phyloP scores from a whole-genome alignment of 2,113 vertebrate species.

The Macquaria ambigua region DNA sequence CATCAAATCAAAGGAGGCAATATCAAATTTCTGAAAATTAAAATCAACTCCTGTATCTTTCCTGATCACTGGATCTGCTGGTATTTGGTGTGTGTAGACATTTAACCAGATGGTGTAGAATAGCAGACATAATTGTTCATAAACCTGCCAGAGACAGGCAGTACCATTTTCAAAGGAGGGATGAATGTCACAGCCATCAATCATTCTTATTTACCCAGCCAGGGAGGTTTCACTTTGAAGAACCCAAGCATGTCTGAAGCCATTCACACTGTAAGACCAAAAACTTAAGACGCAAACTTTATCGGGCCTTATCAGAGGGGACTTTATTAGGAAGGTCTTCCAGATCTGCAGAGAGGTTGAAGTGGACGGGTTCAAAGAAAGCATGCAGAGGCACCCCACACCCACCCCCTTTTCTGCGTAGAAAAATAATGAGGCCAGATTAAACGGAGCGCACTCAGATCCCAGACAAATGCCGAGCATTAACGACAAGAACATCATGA shows the following conservation, averaged over 20 bases:
- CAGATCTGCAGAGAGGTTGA: slow-evolving; percentile 27
- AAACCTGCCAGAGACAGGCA: slow-evolving; percentile 8
- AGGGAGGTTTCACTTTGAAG: not conserved
- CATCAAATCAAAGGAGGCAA: not conserved
- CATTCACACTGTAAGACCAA: not conserved
- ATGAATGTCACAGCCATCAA: slow-evolving; percentile 11
- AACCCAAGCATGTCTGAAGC: not conserved
- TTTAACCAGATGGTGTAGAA: slow-evolving; percentile 4
- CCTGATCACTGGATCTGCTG: not conserved
- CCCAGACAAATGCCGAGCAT: not conserved
- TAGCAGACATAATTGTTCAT: slow-evolving; percentile 1
- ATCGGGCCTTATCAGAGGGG: slow-evolving; percentile 42
- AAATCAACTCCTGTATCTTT: not conserved
- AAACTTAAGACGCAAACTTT: slow-evolving; percentile 21
- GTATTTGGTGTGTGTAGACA: not conserved
- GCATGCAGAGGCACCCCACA: slow-evolving; percentile 19
- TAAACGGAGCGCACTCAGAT: slow-evolving; percentile 26
- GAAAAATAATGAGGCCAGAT: slow-evolving; percentile 63
- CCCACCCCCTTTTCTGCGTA: slow-evolving; percentile 26
- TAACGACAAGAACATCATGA: slow-evolving; percentile 33
- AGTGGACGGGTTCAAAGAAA: slow-evolving; percentile 44
- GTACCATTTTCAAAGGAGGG: slow-evolving; percentile 1
- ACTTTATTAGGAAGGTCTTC: slow-evolving; percentile 45
- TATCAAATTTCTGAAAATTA: slow-evolving; percentile 1
- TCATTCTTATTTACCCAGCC: slow-evolving; percentile 17